phyloP scores from a whole-genome alignment of 2,113 vertebrate genomes.

The Coryphaenoides rupestris region DNA sequence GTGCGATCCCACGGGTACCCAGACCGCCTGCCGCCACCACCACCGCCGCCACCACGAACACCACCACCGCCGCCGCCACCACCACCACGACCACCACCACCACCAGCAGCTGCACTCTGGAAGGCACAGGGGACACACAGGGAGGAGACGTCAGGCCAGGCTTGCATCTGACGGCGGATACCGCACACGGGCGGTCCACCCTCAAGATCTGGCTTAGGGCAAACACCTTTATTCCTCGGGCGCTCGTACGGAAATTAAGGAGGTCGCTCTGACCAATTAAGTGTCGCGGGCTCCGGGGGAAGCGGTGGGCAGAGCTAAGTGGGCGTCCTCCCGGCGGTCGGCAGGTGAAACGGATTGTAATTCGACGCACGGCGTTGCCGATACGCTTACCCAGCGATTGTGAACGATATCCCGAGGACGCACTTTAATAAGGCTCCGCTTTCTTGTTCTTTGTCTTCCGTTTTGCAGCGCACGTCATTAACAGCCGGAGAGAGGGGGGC shows the following conservation, averaged over 20 bases:
- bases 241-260: conserved; percentile 54
- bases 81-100: too few relatives aligned
- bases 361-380: conserved; percentile 41
- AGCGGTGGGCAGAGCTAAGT: conserved; percentile 1
- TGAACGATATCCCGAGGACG: conserved; percentile 60
- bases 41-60: too few relatives aligned
- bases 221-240: conserved; percentile 34
- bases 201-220: conserved; percentile 15
- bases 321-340: not conserved
- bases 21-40: too few relatives aligned
- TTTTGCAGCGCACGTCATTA: conserved; percentile 51
- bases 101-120: too few relatives aligned
- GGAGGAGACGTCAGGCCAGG: not conserved
- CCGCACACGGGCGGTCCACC: conserved; percentile 3
- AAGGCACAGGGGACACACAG: conserved; percentile 12
- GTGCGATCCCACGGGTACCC: conserved; percentile 38
- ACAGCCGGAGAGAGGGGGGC: conserved; percentile 22
- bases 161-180: conserved; percentile 7
- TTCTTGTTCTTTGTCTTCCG: conserved; percentile 31
- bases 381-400: conserved; percentile 31
- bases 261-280: conserved; percentile 57
- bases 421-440: conserved; percentile 48
- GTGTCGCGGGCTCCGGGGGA: not conserved
- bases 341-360: conserved; percentile 41
- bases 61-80: too few relatives aligned